Percentiles rank a stretch among this genome's conserved stretches.
These are phyloP conservation scores for Contarinia nasturtii DNA, from an alignment of 1,140 invertebrate species.

Conservation along the genomic window DNA sequence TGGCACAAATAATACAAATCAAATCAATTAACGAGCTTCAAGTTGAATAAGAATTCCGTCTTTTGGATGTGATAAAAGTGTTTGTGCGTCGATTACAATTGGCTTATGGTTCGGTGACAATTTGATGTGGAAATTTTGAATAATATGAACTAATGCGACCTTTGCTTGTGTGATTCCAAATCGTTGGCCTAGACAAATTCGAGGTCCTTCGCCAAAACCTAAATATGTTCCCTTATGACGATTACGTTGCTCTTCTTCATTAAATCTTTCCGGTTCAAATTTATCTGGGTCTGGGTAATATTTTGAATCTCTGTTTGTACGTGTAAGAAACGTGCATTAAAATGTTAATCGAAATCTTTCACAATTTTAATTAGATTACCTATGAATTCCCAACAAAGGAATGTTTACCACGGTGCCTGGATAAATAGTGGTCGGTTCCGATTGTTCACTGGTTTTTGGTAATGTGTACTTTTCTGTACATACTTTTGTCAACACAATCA, in stretches of 20 bases:
- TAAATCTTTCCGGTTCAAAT: slow-evolving; percentile 41
- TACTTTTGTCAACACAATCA: slow-evolving; percentile 29
- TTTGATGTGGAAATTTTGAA: neutral
- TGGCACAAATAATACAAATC: no score
- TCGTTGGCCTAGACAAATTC: slow-evolving; percentile 25
- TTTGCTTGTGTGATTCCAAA: neutral
- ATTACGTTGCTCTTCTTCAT: slow-evolving; percentile 10
- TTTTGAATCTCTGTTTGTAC: slow-evolving; percentile 38
- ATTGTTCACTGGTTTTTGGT: slow-evolving; percentile 22
- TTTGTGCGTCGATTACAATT: neutral
- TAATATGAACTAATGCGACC: neutral
- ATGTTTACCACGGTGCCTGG: no score
- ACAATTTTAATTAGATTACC: no score
- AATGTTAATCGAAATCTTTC: slow-evolving; percentile 32
- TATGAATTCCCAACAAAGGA: no score
- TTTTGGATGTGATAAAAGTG: neutral
- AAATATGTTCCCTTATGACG: slow-evolving; percentile 25
- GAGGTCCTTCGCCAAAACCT: slow-evolving; percentile 32
- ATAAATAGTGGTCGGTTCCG: no score
- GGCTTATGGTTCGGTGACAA: no score
- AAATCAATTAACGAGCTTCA: neutral
- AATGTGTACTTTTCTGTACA: slow-evolving; percentile 33
- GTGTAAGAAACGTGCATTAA: slow-evolving; percentile 33
- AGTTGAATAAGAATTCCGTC: neutral
- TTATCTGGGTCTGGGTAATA: slow-evolving; percentile 35